Percentiles rank a stretch among this genome's conserved stretches.
phyloP scores from a whole-genome alignment of 2,888 invertebrate species.

The Crocallis elinguaria region DNA sequence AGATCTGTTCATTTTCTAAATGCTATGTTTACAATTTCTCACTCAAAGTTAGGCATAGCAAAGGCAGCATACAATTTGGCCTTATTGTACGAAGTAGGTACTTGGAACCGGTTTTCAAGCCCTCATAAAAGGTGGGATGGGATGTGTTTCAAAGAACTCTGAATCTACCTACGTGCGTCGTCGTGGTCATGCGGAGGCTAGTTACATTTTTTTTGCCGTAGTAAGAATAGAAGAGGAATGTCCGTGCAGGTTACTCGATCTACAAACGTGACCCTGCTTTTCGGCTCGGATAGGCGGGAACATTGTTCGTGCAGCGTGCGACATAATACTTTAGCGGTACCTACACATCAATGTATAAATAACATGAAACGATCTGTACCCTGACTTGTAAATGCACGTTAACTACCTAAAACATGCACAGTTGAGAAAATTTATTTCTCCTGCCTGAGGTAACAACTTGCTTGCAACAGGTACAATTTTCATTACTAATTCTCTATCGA shows the following conservation, averaged over 20 bases:
- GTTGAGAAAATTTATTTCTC: too few relatives aligned
- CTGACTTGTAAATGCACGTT: background rate
- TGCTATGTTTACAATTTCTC: constrained; percentile 6
- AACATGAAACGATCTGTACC: constrained; percentile 14
- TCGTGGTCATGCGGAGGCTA: constrained; percentile 39
- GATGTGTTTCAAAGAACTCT: constrained; percentile 55
- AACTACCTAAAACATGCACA: background rate
- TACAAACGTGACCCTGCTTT: constrained; percentile 59
- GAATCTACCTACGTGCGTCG: constrained; percentile 48
- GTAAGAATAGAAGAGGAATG: constrained; percentile 64
- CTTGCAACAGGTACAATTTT: too few relatives aligned
- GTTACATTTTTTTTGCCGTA: constrained; percentile 56
- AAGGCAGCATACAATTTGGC: constrained; percentile 47
- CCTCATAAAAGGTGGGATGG: constrained; percentile 56
- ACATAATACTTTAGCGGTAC: constrained; percentile 56
- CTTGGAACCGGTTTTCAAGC: constrained; percentile 66
- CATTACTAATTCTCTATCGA: too few relatives aligned
- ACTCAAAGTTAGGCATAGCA: constrained; percentile 36
- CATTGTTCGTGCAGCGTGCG: constrained; percentile 56
- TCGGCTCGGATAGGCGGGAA: constrained; percentile 46
- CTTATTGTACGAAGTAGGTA: constrained; percentile 58
- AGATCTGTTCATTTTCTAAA: constrained; percentile 7
- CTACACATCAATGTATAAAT: constrained; percentile 25
- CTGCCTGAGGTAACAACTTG: too few relatives aligned
- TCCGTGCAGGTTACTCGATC: constrained; percentile 62